Evolutionary conservation across 92 coral and sea anemone species (phyloP), one percentile per base, ranked within the genome.

Genomic region (Metridium senile): DNA sequence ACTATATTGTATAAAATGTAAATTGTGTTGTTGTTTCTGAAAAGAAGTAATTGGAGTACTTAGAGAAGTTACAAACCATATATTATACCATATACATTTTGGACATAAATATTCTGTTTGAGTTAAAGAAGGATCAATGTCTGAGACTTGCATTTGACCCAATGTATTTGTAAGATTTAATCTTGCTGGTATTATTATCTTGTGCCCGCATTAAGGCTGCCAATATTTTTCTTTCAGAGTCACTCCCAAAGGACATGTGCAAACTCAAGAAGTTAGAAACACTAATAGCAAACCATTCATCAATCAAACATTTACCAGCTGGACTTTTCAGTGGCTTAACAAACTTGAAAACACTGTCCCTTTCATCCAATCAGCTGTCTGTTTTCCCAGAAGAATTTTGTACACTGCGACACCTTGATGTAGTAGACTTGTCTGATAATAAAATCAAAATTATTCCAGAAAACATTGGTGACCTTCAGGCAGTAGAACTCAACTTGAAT

Each of bases 401-500:
- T 32, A 82, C 73, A 31, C 75, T 93, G 70, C 89, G 83, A 66
- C 87, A 92, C 72, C 74, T 95, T 52, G 93, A 95, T 82, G 90
- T 81, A 2, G 56, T 95, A 20, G 97, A 95, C 47, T 78, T 95
- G 66, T 89, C 99, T 3, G 91, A 85, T 66, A 95, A 95, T 77
- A 84, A 89, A 72, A 75, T 95, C 9, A 47, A 83, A 47, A 76
- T 78, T 51, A 75, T 95, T 62, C 99, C 99, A 26, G 91, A 87
- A 32, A 76, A 84, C n/a, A 74, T 92, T 27, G 88, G 87, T 56
- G 90, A 84, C 21, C 64, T 95, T 43, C 99, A 95, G 74, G 94
- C 82, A 47, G 74, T 95, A 47, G 99, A 95, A 78, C 85, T 95
- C 9, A 95, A 89, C 71, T n/a, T 95, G 82, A 92, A 95, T 68